These are phyloP conservation scores for Philotrypesis tridentata DNA, from an alignment of 1,140 invertebrate genomes.

Conservation along the genomic window DNA sequence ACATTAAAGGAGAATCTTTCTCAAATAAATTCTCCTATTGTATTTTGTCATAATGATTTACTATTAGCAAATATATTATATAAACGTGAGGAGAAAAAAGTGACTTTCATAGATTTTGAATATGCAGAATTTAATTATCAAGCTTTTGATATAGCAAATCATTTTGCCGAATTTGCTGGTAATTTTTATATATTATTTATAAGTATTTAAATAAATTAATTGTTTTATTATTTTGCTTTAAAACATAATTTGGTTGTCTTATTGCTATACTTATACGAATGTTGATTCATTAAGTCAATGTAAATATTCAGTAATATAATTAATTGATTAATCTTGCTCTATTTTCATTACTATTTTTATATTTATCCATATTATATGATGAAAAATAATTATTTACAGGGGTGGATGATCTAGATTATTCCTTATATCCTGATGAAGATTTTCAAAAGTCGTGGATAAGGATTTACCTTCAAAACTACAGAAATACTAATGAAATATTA, in stretches of 20 bases:
- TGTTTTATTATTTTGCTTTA: background rate
- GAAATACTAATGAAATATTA: conserved; percentile 70
- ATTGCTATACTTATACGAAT: background rate
- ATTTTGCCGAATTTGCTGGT: conserved; percentile 98
- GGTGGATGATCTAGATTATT: conserved; percentile 83
- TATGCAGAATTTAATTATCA: conserved; percentile 96
- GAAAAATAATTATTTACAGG: conserved; percentile 72
- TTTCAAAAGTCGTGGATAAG: conserved; percentile 89
- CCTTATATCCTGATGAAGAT: conserved; percentile 85
- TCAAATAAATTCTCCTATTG: conserved; percentile 84
- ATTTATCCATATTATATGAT: background rate
- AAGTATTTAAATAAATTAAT: background rate
- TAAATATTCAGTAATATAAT: background rate
- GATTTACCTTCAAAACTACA: conserved; percentile 82
- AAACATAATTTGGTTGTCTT: conserved; percentile 5
- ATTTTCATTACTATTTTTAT: background rate
- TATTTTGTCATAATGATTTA: conserved; percentile 98
- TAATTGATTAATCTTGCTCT: background rate
- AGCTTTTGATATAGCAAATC: conserved; percentile 97
- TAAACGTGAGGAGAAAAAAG: conserved; percentile 80
- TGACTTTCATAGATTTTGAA: conserved; percentile 98
- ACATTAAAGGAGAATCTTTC: conserved; percentile 80
- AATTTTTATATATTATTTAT: conserved; percentile 56
- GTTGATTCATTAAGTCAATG: background rate
- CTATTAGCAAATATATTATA: conserved; percentile 95